Base-by-base conservation (phyloP, 2,113 vertebrate genomes). In the Rhinolophus ferrumequinum region DNA sequence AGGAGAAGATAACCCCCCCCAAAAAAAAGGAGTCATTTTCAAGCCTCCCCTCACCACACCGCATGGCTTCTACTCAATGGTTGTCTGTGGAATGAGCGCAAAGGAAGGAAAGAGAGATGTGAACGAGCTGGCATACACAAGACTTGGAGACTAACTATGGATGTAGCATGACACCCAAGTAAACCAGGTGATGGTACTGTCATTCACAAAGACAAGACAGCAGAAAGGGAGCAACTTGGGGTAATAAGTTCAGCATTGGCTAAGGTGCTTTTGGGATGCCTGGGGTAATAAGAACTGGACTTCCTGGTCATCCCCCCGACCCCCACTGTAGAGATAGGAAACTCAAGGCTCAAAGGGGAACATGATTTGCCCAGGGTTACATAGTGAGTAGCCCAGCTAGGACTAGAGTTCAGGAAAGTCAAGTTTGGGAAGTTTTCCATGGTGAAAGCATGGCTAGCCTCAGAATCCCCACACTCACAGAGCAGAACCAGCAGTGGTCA, bases 11-110 rank as follows among this genome's bases (percentile, higher is more conserved):
- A 93, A 19, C 7, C 6, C 60, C 52, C 47, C 24, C 13, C 14
- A 26, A 8, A 21, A 87, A 50, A 89, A 66, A 54, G 12, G 19
- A 54, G 80, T 98, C 80, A 96, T 54, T 90, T 96, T 82, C 44
- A 90, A 93, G 44, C 28, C 52, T 60, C 13, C 16, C 6, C 26
- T 47, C 66, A 15, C n/a, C 77, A 94, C 1, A 97, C 82, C 81
- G 44, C 19, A 26, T 93, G 94, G 21, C 16, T 93, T 79, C 75
- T 70, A 90, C 24, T 96, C 54, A 90, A 87, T 85, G 44, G n/a
- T 21, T 86, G 13, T 56, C 52, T 60, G 33, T 41, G 54, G 28
- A 28, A 93, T 76, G 30, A 58, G 88, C 12, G 1, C 62, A 54
- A 92, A 94, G 75, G 22, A 95, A 92, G 33, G 73, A 21, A 10